Conservation (phyloP, 2,888 invertebrate genomes). For the Xanthorhoe designata region DNA sequence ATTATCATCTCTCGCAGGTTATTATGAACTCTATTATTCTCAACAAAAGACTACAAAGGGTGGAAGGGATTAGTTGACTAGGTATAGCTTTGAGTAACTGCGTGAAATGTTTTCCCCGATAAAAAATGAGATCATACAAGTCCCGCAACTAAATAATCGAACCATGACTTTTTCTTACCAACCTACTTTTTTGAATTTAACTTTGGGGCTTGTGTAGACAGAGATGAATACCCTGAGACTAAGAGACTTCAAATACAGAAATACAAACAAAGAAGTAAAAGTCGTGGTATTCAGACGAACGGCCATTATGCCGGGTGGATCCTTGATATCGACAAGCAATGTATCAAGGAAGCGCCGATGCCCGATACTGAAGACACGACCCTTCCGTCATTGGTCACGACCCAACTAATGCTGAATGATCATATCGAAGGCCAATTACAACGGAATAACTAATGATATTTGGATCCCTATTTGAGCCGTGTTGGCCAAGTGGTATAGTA, state of each 20-base stretch:
- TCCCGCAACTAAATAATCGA: no score
- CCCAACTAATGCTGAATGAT: constrained; percentile 30
- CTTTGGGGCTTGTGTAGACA: neutral
- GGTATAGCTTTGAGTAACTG: no score
- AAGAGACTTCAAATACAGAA: neutral
- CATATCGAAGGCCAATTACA: constrained; percentile 37
- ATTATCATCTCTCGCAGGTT: constrained; percentile 26
- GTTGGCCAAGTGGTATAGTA: no score
- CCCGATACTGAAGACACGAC: constrained; percentile 54
- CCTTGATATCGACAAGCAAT: constrained; percentile 52
- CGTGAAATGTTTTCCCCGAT: no score
- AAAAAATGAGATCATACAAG: no score
- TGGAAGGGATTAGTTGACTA: no score
- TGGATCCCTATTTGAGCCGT: neutral
- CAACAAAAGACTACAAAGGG: no score
- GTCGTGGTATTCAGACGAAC: constrained; percentile 19
- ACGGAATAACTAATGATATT: constrained; percentile 17
- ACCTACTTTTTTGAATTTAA: no score
- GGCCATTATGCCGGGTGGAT: constrained; percentile 38
- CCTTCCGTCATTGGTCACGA: constrained; percentile 37
- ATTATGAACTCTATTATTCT: constrained; percentile 15
- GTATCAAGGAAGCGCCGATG: constrained; percentile 59
- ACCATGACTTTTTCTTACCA: no score
- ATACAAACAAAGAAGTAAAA: constrained; percentile 6
- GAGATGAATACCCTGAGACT: no score